Evolutionary conservation across 2,888 invertebrate genomes (phyloP), one percentile per base, ranked within the genome.

Genomic region (Neuroscelio doddi): DNA sequence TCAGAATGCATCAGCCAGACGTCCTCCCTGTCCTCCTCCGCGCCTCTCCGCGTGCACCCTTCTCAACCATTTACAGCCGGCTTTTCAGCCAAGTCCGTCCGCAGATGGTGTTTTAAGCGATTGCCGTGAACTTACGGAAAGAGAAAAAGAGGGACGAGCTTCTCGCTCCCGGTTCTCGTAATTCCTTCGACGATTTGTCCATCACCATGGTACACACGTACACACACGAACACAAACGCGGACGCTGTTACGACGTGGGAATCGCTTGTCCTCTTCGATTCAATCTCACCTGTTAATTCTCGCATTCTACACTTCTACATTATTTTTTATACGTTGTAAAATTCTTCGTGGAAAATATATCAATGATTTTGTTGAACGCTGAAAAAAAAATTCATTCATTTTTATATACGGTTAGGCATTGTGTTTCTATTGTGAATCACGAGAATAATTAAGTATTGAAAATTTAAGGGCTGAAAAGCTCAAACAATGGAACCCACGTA

Each of bases 21-120:
- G 64, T 62, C 53, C 65, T 67, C 69, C 61, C 61, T 53, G 52
- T 68, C 55, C 49, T 59, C 46, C 61, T 46, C 50, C 24, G 47
- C 39, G 49, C 53, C 30, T 53, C 58, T 16, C 56, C 30, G 12
- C 55, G 32, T 44, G 49, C 53, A 38, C 61, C 53, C 61, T 50
- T 44, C 55, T 4, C 24, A 39, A 38, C 44, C 64, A 39, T 63
- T 53, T 62, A 44, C 47, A 55, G 55, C 47, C 45, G 46, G 38
- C 52, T 64, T 63, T 65, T 57, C 56, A 52, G 62, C 66, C 71
- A 62, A 69, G 73, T 69, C 69, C 73, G 70, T 65, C 71, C 70
- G 74, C 81, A 77, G 78, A 81, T 81, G 80, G 76, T 74, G 73
- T 74, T 79, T 79, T 75, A 76, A 78, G 72, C 75, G 73, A 70